Evolutionary conservation across 2,113 vertebrate species (phyloP).

Genomic region (Ochotona curzoniae): DNA sequence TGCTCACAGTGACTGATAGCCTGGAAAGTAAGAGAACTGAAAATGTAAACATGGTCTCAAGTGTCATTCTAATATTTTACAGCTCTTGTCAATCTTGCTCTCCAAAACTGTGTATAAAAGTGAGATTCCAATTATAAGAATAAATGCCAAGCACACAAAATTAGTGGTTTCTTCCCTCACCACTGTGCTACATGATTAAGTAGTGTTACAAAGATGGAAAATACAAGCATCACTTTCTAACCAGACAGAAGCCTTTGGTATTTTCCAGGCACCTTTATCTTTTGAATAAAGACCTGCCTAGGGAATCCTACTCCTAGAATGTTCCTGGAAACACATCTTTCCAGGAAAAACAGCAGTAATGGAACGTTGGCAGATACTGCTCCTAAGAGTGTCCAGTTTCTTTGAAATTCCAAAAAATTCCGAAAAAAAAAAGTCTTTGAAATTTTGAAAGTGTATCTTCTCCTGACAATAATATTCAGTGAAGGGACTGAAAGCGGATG

Average conservation of each 20-base stretch:
- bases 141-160: constrained; percentile 24
- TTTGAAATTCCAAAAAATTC: background rate
- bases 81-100: background rate
- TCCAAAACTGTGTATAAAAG: background rate
- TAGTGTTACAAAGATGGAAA: constrained; percentile 27
- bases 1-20: background rate
- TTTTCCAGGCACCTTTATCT: background rate
- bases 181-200: constrained; percentile 10
- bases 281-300: background rate
- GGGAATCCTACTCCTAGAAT: background rate
- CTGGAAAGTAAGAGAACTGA: constrained; percentile 32
- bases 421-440: background rate
- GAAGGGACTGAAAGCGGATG: background rate
- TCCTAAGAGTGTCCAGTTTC: background rate
- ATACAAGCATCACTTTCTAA: background rate
- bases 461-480: constrained; percentile 4
- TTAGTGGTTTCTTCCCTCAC: background rate
- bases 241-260: background rate
- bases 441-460: background rate
- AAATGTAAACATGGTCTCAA: constrained; percentile 55
- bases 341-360: background rate
- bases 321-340: background rate
- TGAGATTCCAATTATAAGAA: constrained; percentile 41
- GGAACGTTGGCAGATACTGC: background rate
- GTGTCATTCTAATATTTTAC: constrained; percentile 6